Evolutionary conservation across 1,140 invertebrate genomes (phyloP).

Genomic region (Drosophila sp.): DNA sequence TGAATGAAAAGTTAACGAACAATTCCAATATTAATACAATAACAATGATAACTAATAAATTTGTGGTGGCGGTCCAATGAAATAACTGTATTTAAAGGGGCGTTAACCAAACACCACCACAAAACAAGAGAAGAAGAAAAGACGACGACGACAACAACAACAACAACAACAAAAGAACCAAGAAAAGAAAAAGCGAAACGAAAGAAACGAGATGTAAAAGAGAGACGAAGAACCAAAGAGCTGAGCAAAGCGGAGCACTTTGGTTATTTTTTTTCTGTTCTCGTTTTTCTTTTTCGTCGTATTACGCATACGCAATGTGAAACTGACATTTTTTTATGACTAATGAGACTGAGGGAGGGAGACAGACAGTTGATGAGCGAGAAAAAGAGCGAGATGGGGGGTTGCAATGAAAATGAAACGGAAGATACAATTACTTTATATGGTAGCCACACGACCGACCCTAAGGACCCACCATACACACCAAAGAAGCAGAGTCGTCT

Average conservation of each 20-base stretch:
- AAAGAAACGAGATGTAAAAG: slow-evolving; percentile 1
- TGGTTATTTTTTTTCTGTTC: background rate
- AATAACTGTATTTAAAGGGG: slow-evolving; percentile 83
- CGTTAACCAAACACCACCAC: slow-evolving; percentile 81
- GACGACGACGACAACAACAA: slow-evolving; percentile 84
- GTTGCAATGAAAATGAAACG: background rate
- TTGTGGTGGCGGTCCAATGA: slow-evolving; percentile 82
- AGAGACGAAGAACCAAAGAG: slow-evolving; percentile 9
- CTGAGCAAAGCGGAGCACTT: slow-evolving; percentile 22
- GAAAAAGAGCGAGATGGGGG: background rate
- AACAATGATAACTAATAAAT: slow-evolving; percentile 80
- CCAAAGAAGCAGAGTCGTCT: background rate
- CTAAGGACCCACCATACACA: background rate
- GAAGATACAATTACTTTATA: background rate
- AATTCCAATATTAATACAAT: slow-evolving; percentile 77
- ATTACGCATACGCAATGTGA: slow-evolving; percentile 66
- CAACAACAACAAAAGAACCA: slow-evolving; percentile 3
- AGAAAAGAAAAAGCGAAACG: background rate
- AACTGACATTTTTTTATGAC: slow-evolving; percentile 53
- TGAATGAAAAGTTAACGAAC: slow-evolving; percentile 34
- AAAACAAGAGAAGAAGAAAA: slow-evolving; percentile 80
- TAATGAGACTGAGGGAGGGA: background rate
- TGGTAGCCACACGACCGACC: background rate
- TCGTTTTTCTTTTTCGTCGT: slow-evolving; percentile 33
- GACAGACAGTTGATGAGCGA: background rate